These are phyloP conservation scores for Melanostoma scalare DNA, from an alignment of 2,888 invertebrate species.

Conservation along the genomic window DNA sequence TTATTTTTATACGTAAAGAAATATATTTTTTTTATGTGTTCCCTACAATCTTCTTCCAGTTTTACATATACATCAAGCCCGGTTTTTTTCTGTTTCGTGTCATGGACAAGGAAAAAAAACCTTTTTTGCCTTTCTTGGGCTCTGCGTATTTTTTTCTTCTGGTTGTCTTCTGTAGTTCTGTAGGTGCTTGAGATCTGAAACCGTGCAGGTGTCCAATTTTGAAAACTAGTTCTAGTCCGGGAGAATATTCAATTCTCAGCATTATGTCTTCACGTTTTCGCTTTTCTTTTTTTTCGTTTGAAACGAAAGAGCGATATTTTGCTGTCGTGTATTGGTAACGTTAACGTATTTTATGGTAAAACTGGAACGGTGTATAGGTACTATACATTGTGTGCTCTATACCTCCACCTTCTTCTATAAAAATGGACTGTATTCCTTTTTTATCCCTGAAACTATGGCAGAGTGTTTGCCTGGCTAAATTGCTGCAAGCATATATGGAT, in stretches of 20 bases:
- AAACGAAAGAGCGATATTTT: constrained; percentile 51
- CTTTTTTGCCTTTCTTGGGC: constrained; percentile 63
- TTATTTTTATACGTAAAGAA: constrained; percentile 16
- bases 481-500: constrained; percentile 59
- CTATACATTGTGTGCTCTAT: constrained; percentile 16
- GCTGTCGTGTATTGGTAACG: constrained; percentile 61
- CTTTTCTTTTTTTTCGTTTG: constrained; percentile 51
- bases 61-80: constrained; percentile 56
- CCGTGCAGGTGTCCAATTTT: constrained; percentile 73
- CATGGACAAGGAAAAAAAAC: constrained; percentile 51
- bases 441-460: constrained; percentile 51
- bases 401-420: constrained; percentile 34
- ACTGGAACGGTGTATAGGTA: constrained; percentile 61
- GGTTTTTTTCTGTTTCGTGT: constrained; percentile 45
- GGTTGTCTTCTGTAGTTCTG: constrained; percentile 32
- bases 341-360: constrained; percentile 67
- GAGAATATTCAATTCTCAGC: constrained; percentile 55
- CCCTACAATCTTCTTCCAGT: constrained; percentile 56
- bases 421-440: constrained; percentile 31
- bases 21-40: constrained; percentile 8
- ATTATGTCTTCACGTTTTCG: constrained; percentile 67
- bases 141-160: constrained; percentile 45
- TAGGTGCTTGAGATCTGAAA: constrained; percentile 72
- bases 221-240: constrained; percentile 73
- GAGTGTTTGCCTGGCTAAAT: constrained; percentile 63